Evolutionary conservation across 2,888 invertebrate genomes (phyloP).

Genomic region (Leptodirus hochenwartii): DNA sequence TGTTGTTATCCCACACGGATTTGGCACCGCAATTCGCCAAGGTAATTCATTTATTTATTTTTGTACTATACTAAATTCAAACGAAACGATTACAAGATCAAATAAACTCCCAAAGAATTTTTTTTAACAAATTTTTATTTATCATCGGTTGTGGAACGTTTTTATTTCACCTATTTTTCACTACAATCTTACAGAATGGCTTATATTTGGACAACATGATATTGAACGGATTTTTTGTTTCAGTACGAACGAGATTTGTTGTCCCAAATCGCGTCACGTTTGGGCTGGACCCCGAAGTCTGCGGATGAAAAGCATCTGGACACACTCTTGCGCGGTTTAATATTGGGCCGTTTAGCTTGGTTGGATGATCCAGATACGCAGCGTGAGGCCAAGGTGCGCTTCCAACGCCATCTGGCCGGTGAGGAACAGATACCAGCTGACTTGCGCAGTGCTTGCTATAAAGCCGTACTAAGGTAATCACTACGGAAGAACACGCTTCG

Average conservation of each 20-base stretch:
- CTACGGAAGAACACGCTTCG: neutral
- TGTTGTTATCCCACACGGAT: conserved; percentile 63
- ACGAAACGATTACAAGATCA: too few species aligned
- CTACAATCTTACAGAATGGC: too few species aligned
- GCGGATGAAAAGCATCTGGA: conserved; percentile 73
- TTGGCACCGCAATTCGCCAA: conserved; percentile 50
- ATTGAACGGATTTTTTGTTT: conserved; percentile 12
- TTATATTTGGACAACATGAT: neutral
- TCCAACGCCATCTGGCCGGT: conserved; percentile 45
- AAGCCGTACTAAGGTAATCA: conserved; percentile 54
- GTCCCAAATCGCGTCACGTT: conserved; percentile 45
- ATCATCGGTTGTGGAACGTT: neutral
- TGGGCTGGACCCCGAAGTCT: conserved; percentile 69
- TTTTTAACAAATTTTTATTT: too few species aligned
- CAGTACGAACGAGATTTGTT: conserved; percentile 56
- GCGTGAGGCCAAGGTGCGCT: conserved; percentile 54
- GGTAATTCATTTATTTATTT: conserved; percentile 12
- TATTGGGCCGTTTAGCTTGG: conserved; percentile 65
- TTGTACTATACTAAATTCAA: neutral
- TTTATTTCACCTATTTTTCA: neutral
- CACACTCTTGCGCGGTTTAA: conserved; percentile 67
- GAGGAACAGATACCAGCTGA: conserved; percentile 58
- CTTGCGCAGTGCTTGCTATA: conserved; percentile 71
- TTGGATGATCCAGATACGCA: conserved; percentile 64
- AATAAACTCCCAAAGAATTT: too few species aligned